Conservation (phyloP, 2,888 invertebrate species). For the Eulithis testata region DNA sequence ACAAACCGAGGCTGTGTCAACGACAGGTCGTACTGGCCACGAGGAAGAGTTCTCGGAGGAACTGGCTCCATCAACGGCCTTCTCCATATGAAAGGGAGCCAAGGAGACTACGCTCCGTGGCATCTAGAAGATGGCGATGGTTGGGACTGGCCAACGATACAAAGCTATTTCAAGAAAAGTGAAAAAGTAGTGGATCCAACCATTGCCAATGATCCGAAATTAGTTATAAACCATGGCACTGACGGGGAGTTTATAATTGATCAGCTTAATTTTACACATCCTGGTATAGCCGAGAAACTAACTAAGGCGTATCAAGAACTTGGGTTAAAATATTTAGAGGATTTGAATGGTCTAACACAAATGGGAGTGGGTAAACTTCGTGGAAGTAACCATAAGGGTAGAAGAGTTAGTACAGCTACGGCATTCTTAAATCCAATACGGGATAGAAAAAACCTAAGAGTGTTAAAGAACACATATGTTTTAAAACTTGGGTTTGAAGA, state of each 20-base stretch:
- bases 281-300: conserved; percentile 62
- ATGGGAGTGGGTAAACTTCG: conserved; percentile 83
- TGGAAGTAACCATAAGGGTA: conserved; percentile 78
- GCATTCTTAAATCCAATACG: conserved; percentile 71
- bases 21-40: conserved; percentile 71
- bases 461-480: conserved; percentile 66
- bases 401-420: conserved; percentile 82
- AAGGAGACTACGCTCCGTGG: conserved; percentile 71
- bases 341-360: conserved; percentile 75
- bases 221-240: conserved; percentile 70
- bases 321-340: conserved; percentile 73
- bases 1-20: conserved; percentile 58
- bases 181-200: conserved; percentile 71
- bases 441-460: conserved; percentile 64
- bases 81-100: conserved; percentile 71
- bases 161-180: conserved; percentile 72
- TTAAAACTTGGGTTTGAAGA: conserved; percentile 56
- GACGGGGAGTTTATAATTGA: conserved; percentile 81
- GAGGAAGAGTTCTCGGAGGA: conserved; percentile 73
- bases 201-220: conserved; percentile 65
- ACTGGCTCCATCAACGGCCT: conserved; percentile 75
- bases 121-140: conserved; percentile 63
- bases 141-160: conserved; percentile 73
- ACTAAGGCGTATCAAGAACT: conserved; percentile 76
- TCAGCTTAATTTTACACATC: conserved; percentile 72